phyloP scores from a whole-genome alignment of 2,113 vertebrate species.

The Poecile atricapillus region DNA sequence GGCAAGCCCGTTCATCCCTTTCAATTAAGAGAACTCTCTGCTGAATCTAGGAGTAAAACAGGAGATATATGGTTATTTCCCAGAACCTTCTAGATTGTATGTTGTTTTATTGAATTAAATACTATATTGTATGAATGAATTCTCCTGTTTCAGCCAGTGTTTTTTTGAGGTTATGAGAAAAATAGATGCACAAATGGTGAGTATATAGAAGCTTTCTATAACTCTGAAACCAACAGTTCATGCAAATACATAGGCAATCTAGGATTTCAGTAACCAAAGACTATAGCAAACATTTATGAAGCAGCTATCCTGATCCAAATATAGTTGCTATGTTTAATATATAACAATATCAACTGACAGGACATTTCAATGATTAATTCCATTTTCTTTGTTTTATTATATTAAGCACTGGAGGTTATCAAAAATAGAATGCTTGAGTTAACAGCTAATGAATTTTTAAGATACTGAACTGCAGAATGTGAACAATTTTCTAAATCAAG shows the following conservation, averaged over 20 bases:
- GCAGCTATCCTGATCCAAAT: neutral
- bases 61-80: neutral
- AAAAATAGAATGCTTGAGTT: neutral
- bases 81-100: neutral
- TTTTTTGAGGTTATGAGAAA: neutral
- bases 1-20: neutral
- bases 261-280: neutral
- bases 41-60: neutral
- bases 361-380: conserved; percentile 1
- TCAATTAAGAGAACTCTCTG: neutral
- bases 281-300: neutral
- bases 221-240: neutral
- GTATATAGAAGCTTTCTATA: neutral
- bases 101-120: neutral
- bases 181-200: neutral
- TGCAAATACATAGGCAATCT: neutral
- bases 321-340: neutral
- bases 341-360: neutral
- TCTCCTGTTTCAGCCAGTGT: neutral
- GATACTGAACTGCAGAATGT: neutral
- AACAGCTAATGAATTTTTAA: conserved; percentile 6
- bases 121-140: neutral
- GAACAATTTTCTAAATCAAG: neutral
- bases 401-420: neutral
- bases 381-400: conserved; percentile 11